phyloP scores from a whole-genome alignment of 2,113 vertebrate genomes.

The Actenoides hombroni region DNA sequence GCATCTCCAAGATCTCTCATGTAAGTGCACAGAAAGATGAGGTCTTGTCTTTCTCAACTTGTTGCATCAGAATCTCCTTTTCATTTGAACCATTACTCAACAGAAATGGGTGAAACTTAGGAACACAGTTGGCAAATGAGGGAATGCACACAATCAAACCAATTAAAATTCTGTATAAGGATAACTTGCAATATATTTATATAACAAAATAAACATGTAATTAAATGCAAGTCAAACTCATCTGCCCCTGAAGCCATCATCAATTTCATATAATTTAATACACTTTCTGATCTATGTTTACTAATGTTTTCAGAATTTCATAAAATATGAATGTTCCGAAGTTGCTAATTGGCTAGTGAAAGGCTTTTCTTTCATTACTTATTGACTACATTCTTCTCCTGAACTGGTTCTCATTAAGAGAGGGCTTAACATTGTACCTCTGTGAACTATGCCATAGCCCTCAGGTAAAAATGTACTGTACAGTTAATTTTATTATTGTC shows the following conservation, averaged over 20 bases:
- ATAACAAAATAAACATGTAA: conserved; percentile 30
- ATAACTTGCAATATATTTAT: conserved; percentile 7
- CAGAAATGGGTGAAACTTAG: background rate
- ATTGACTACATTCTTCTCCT: background rate
- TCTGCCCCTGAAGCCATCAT: conserved; percentile 25
- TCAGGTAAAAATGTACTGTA: background rate
- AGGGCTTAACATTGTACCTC: background rate
- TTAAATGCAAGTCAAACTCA: conserved; percentile 32
- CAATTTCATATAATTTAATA: conserved; percentile 30
- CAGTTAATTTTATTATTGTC: background rate
- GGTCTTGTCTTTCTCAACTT: background rate
- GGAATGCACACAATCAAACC: background rate
- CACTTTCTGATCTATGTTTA: background rate
- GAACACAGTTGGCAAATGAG: background rate
- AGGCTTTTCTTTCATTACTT: background rate
- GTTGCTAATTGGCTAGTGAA: background rate
- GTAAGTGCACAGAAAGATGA: background rate
- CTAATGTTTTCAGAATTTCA: conserved; percentile 14
- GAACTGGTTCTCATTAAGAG: background rate
- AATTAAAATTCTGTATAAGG: background rate
- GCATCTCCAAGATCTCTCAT: rapidly evolving
- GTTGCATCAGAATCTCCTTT: background rate
- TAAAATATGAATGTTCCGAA: conserved; percentile 35
- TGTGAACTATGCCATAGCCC: background rate
- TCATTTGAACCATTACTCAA: background rate